Evolutionary conservation across 2,797 vertebrate genomes (phyloP).

Genomic region (Micropoecilia bifurca): DNA sequence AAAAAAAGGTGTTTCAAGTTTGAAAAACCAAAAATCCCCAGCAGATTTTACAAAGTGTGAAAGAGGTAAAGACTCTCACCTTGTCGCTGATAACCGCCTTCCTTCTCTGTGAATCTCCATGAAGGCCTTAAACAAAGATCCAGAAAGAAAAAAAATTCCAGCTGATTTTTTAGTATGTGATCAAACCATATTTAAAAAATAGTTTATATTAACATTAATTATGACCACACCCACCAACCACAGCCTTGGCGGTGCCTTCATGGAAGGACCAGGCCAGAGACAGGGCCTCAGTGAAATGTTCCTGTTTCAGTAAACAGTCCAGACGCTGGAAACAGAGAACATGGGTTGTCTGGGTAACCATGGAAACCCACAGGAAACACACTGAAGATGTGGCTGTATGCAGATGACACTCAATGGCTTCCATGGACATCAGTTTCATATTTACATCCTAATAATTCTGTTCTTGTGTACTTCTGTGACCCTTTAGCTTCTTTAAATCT

Average conservation of each 20-base stretch:
- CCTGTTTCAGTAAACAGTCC: constrained; percentile 92
- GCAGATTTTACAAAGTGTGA: background rate
- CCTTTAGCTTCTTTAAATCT: background rate
- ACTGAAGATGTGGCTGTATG: background rate
- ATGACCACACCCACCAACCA: constrained; percentile 86
- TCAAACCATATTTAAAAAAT: background rate
- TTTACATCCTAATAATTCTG: background rate
- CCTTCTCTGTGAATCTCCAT: constrained; percentile 88
- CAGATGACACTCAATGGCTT: background rate
- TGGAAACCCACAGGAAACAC: background rate
- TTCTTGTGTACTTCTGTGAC: background rate
- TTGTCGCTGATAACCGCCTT: constrained; percentile 91
- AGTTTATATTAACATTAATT: background rate
- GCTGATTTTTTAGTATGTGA: background rate
- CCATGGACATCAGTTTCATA: background rate
- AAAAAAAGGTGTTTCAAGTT: constrained; percentile 10
- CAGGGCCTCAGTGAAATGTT: constrained; percentile 91
- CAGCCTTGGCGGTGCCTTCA: constrained; percentile 95
- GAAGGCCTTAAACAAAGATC: constrained; percentile 81
- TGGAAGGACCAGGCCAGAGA: constrained; percentile 96
- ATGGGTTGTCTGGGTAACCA: background rate
- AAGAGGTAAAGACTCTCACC: constrained; percentile 65
- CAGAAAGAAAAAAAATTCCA: background rate
- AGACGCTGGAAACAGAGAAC: constrained; percentile 82
- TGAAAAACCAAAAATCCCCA: background rate